Evolutionary conservation across 2,888 invertebrate species (phyloP).

Genomic region (Polydesmus complanatus): DNA sequence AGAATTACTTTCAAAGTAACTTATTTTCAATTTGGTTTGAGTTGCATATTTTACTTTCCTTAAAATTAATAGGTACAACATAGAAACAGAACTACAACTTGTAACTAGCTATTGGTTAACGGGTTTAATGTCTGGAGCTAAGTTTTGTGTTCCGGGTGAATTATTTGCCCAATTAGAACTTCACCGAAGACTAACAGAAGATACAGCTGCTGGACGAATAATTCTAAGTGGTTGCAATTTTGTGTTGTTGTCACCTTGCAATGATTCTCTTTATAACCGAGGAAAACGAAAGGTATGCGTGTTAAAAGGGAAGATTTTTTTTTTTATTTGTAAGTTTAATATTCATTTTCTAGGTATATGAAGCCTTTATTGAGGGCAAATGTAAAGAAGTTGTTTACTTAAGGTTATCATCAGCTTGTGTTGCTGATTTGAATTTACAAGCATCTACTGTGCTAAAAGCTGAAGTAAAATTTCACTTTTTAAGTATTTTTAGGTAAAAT

Average conservation of each 20-base stretch:
- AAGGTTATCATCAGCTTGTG: constrained; percentile 51
- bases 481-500: background rate
- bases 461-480: constrained; percentile 35
- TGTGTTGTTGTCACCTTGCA: constrained; percentile 43
- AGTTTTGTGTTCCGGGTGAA: constrained; percentile 60
- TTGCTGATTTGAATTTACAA: constrained; percentile 45
- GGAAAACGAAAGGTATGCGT: constrained; percentile 6
- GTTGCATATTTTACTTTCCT: background rate
- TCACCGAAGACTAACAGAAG: constrained; percentile 61
- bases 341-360: constrained; percentile 41
- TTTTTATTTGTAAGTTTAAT: constrained; percentile 1
- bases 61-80: constrained; percentile 42
- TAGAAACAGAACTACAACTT: constrained; percentile 47
- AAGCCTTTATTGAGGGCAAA: constrained; percentile 63
- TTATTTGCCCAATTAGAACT: constrained; percentile 57
- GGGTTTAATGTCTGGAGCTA: constrained; percentile 46
- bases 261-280: background rate
- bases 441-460: constrained; percentile 49
- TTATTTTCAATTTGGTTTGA: background rate
- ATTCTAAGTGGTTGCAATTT: constrained; percentile 60
- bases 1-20: constrained; percentile 41
- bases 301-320: background rate
- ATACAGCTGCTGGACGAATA: constrained; percentile 63
- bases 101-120: constrained; percentile 52
- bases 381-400: constrained; percentile 63